Evolutionary conservation across 2,888 invertebrate species (phyloP).

Genomic region (Gerris lacustris): DNA sequence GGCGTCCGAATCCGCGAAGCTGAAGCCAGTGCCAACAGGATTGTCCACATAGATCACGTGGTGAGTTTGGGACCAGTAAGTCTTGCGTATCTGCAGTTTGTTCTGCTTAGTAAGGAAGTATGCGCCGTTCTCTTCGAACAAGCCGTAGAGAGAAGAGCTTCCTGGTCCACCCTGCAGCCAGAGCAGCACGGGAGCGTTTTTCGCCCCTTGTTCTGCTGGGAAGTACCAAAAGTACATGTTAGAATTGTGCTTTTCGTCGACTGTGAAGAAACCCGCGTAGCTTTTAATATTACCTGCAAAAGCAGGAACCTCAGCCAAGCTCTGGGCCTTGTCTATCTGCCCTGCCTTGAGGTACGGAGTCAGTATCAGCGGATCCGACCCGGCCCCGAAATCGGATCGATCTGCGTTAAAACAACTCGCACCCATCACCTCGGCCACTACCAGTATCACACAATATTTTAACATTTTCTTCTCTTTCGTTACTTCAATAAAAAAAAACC

Average conservation of each 20-base stretch:
- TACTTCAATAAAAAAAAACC: no score
- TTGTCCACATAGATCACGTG: conserved; percentile 82
- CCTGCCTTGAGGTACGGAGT: conserved; percentile 49
- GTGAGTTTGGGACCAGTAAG: conserved; percentile 67
- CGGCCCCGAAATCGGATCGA: no score
- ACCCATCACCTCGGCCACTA: no score
- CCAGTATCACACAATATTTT: no score
- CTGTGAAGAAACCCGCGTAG: conserved; percentile 51
- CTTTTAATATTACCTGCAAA: conserved; percentile 39
- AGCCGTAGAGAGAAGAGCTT: conserved; percentile 62
- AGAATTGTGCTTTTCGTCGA: conserved; percentile 43
- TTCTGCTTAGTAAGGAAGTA: conserved; percentile 35
- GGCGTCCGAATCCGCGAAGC: conserved; percentile 62
- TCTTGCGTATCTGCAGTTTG: conserved; percentile 51
- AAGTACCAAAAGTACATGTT: conserved; percentile 45
- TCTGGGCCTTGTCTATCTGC: conserved; percentile 39
- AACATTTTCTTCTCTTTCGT: no score
- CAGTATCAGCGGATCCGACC: conserved; percentile 52
- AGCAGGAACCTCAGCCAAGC: conserved; percentile 24
- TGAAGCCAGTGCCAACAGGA: conserved; percentile 85
- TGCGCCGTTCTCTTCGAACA: conserved; percentile 78
- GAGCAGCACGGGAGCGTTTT: conserved; percentile 50
- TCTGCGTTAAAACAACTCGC: no score
- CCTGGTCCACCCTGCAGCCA: conserved; percentile 85
- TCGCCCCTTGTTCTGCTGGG: conserved; percentile 39